Percentiles rank a stretch among this genome's conserved stretches.
These are phyloP conservation scores for Ascidia mentula DNA, from an alignment of 23 tunicate genomes.

Conservation along the genomic window DNA sequence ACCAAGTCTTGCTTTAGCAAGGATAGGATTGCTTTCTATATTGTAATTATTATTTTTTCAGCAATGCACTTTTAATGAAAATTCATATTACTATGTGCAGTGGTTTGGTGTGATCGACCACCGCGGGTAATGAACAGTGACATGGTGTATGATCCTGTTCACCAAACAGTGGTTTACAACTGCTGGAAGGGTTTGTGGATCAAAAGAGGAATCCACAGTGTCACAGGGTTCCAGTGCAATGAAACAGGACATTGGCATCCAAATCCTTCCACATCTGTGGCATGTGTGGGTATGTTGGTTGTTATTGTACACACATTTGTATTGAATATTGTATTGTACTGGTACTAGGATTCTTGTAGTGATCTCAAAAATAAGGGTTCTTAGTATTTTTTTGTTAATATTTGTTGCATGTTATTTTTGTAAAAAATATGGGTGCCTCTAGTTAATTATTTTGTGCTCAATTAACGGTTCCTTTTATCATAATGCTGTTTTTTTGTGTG, in stretches of 20 bases:
- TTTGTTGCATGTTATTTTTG: no score
- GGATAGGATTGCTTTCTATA: no score
- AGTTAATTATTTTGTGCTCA: no score
- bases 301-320: no score
- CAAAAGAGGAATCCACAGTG: constrained; percentile 34
- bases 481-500: not conserved
- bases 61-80: no score
- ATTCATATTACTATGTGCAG: constrained; percentile 26
- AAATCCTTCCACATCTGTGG: constrained; percentile 38
- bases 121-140: constrained; percentile 39
- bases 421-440: no score
- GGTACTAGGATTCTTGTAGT: no score
- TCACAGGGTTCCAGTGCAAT: constrained; percentile 32
- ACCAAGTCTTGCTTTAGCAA: no score
- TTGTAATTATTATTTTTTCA: no score
- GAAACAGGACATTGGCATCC: constrained; percentile 51
- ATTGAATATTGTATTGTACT: no score
- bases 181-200: constrained; percentile 77
- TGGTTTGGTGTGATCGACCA: constrained; percentile 32
- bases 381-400: no score
- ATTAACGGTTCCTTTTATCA: not conserved
- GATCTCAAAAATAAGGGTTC: no score
- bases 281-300: constrained; percentile 47
- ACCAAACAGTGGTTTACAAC: constrained; percentile 9
- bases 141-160: constrained; percentile 15